Evolutionary conservation across 1,140 invertebrate species (phyloP), one percentile per base, ranked within the genome.

Genomic region (Berghia stephanieae): DNA sequence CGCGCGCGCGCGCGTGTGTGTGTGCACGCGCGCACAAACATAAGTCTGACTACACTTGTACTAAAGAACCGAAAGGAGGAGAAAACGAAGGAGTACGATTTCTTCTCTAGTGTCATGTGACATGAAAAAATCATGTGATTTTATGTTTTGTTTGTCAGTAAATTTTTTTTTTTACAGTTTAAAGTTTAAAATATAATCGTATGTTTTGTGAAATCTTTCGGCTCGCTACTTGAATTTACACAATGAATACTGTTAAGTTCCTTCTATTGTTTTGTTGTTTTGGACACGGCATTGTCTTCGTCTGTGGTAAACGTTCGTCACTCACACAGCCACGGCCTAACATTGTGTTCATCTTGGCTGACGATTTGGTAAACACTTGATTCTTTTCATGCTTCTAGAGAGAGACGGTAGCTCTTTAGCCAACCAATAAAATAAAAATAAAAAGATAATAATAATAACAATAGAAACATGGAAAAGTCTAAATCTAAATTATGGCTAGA

Each of bases 271-370:
- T 16, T 60, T 60, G 24, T 27, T 60, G 57, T 27, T 16, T 60
- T 16, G 8, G 8, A 16, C 24, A 10, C 8, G 6, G 8, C 6
- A 16, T 60, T 16, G 8, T 60, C 16, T 27, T 10, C 31, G 6
- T 60, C 6, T 27, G 24, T 10, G 10, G 8, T 16, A 60, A 13
- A 13, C 16, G 8, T 27, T 42, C 2, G 40, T 21, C n/a, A 43
- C 36, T 36, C 24, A 24, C 36, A 24, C 36, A 43, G 6, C 16
- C 8, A 74, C 78, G 81, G 49, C 86, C 86, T 52, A 80, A 88
- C 74, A 84, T 88, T 42, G 73, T 88, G 40, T 80, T 88, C 55
- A 86, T 88, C 60, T 76, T 88, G 13, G 86, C 86, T 66, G 86
- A 88, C 84, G 86, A 88, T 81, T 71, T 87, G 82, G 86, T 86